Evolutionary conservation across 1,140 invertebrate species (phyloP).

Genomic region (Lepidostoma basale): DNA sequence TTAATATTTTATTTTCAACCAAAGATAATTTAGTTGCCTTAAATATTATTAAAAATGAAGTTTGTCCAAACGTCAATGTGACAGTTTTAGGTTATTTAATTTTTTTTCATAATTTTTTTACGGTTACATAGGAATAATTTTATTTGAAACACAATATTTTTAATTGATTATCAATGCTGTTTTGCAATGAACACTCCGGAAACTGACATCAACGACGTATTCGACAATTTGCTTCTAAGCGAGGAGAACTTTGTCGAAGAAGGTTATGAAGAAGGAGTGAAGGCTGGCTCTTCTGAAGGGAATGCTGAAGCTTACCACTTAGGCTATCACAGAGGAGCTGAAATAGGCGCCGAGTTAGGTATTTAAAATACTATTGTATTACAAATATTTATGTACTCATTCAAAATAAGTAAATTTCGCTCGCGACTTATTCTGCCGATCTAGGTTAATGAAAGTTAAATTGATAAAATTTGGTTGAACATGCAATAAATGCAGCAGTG

Average conservation of each 20-base stretch:
- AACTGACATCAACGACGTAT: conserved; percentile 68
- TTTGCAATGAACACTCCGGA: conserved; percentile 46
- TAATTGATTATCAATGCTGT: no score
- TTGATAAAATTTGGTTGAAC: neutral
- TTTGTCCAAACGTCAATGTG: neutral
- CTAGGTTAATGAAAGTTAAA: no score
- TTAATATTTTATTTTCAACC: neutral
- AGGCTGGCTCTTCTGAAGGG: conserved; percentile 54
- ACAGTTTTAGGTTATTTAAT: neutral
- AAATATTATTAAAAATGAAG: neutral
- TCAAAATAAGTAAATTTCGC: neutral
- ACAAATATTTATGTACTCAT: neutral
- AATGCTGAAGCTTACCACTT: conserved; percentile 68
- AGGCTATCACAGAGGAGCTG: conserved; percentile 68
- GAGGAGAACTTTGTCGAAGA: conserved; percentile 63
- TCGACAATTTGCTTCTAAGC: conserved; percentile 66
- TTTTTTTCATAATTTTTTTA: neutral
- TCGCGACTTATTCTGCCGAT: no score
- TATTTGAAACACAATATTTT: no score
- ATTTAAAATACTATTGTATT: conserved; percentile 23
- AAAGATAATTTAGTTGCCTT: neutral
- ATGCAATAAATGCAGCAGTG: no score
- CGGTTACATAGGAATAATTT: no score
- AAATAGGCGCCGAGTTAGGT: conserved; percentile 69
- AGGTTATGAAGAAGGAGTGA: conserved; percentile 66